Evolutionary conservation across 2,888 invertebrate species (phyloP), one percentile per base, ranked within the genome.

Genomic region (Plebejus anna): DNA sequence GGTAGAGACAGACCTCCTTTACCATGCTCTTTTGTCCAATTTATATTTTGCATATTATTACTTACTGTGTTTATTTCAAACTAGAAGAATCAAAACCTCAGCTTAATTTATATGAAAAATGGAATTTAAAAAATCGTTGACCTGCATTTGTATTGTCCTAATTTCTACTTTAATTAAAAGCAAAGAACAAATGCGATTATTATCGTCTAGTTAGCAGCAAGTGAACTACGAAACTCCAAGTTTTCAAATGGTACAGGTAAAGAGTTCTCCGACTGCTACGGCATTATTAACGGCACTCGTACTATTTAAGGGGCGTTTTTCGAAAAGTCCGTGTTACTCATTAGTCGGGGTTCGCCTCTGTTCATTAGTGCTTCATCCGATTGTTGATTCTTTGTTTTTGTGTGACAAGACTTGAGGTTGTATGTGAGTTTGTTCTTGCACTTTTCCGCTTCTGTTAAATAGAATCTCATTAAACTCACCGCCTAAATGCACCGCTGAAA

Each of bases 281-380:
- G 82, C 83, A 82, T 84, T 84, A 83, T 82, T 83, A 86, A 84
- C 81, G 80, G 82, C 83, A 85, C 85, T 87, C 82, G 80, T 82
- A 83, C 84, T 84, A 85, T 86, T 86, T 86, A 84, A 84, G 84
- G 83, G 84, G 84, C 85, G 85, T 88, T 88, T 86, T 79, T 83
- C 81, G 82, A 87, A 87, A 87, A 86, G 83, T 83, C 83, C 70
- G 83, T 84, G 83, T 84, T 84, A 86, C 79, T 91, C 89, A 91
- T 91, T 91, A 91, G 88, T 77, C 75, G 77, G 75, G 83, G 78
- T 79, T 79, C 84, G 81, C 82, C 84, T 82, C 82, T 84, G 86
- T 90, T 91, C 90, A 89, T 90, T 90, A 90, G 76, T 77, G 55
- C 59, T 78, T 78, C 78, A 70, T 76, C 22, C 55, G 32, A 75